Conservation (phyloP, 2,113 vertebrate species). For the Entelurus aequoreus region DNA sequence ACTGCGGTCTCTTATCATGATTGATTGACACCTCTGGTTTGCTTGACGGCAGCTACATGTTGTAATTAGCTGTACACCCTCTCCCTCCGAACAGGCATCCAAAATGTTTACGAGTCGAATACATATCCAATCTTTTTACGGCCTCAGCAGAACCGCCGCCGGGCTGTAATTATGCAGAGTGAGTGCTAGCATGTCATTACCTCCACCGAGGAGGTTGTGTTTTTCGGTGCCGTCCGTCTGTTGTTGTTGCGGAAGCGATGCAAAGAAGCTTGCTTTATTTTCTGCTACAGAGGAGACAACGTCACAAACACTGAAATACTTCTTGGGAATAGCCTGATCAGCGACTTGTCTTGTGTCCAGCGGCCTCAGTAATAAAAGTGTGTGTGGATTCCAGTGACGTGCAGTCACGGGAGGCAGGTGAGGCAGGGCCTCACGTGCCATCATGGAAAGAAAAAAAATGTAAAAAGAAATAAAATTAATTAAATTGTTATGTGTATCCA, state of each 20-base stretch:
- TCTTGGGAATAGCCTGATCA: no score
- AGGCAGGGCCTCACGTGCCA: no score
- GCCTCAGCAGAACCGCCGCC: background rate
- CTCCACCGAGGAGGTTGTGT: background rate
- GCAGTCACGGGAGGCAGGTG: no score
- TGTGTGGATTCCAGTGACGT: no score
- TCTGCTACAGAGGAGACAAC: background rate
- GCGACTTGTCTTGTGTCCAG: no score
- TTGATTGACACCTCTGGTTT: background rate
- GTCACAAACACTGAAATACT: background rate
- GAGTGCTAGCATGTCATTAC: constrained; percentile 8
- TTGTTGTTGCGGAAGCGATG: background rate
- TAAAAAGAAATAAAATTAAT: no score
- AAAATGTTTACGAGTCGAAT: constrained; percentile 1
- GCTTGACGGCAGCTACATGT: background rate
- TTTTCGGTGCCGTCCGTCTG: background rate
- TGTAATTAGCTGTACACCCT: constrained; percentile 3
- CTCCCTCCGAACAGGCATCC: background rate
- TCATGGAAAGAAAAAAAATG: no score
- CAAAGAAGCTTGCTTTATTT: background rate
- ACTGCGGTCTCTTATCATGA: background rate
- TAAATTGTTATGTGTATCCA: no score
- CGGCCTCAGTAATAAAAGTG: no score
- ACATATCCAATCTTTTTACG: constrained; percentile 1
- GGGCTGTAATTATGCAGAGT: background rate